These are phyloP conservation scores for Mythimna impura DNA, from an alignment of 2,888 invertebrate genomes.

Conservation along the genomic window DNA sequence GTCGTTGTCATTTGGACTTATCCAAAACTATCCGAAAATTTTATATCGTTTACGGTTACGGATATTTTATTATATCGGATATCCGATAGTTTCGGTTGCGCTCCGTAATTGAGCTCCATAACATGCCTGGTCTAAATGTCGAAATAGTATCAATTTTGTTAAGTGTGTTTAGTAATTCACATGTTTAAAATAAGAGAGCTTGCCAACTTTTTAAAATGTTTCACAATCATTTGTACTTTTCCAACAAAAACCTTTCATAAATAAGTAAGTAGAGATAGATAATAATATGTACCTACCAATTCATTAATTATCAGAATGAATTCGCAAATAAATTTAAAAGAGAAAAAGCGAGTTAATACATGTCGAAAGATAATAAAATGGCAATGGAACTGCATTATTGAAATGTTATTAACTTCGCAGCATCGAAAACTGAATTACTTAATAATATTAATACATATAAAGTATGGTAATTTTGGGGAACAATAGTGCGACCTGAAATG, in stretches of 20 bases:
- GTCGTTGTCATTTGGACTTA: no score
- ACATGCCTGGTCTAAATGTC: no score
- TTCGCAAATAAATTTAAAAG: conserved; percentile 5
- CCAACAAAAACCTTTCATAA: not conserved
- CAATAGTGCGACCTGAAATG: conserved; percentile 17
- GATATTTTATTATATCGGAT: no score
- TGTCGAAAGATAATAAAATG: conserved; percentile 40
- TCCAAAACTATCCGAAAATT: no score
- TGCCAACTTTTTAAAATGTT: conserved; percentile 15
- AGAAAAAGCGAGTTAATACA: not conserved
- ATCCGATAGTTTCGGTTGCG: no score
- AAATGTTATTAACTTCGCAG: conserved; percentile 21
- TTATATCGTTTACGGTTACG: no score
- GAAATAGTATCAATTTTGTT: conserved; percentile 11
- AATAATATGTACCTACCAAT: not conserved
- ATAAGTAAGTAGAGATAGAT: no score
- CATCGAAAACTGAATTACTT: conserved; percentile 25
- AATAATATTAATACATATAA: conserved; percentile 1
- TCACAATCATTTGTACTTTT: not conserved
- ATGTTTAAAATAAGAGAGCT: not conserved
- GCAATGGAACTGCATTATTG: conserved; percentile 36
- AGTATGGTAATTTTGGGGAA: conserved; percentile 22
- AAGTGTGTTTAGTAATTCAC: conserved; percentile 10
- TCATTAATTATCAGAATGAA: conserved; percentile 1
- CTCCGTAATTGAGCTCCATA: no score